A percentile compares a stretch with the other conserved stretches of the same genome.
phyloP scores from a whole-genome alignment of 2,113 vertebrate genomes.

The Emydura subglobosa region DNA sequence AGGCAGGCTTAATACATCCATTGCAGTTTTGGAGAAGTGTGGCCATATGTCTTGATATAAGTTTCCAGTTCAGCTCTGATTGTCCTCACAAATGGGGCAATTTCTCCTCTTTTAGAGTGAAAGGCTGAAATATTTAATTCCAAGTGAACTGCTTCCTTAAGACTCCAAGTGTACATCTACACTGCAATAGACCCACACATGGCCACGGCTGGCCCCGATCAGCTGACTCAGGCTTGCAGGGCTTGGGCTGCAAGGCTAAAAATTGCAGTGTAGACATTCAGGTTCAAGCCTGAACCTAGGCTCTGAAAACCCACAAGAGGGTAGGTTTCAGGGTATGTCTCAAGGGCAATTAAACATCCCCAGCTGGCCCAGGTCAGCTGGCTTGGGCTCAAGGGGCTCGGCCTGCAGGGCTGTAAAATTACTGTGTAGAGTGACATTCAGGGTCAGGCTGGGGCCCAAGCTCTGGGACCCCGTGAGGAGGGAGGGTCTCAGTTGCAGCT shows the following conservation, averaged over 20 bases:
- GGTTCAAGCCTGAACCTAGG: not conserved
- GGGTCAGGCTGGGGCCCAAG: not conserved
- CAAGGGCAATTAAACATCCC: not conserved
- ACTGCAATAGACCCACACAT: not conserved
- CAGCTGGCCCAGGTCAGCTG: not conserved
- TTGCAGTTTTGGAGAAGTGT: not conserved
- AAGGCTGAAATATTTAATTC: not conserved
- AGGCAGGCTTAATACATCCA: not conserved
- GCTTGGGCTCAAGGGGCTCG: not conserved
- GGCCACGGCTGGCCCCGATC: not conserved
- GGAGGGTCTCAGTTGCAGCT: no score
- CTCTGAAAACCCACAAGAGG: not conserved
- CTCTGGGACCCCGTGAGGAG: not conserved
- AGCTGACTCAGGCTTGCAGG: not conserved
- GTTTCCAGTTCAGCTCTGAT: constrained; percentile 2
- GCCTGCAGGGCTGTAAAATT: not conserved
- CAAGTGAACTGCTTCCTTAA: not conserved
- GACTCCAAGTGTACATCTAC: not conserved
- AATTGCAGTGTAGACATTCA: not conserved
- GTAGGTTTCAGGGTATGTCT: not conserved
- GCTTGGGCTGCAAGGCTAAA: not conserved
- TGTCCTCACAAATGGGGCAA: not conserved
- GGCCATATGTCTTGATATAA: constrained; percentile 21
- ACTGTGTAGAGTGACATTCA: not conserved
- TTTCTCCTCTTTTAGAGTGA: not conserved